Evolutionary conservation across 2,888 invertebrate genomes (phyloP), one percentile per base, ranked within the genome.

Genomic region (Andrena trimmerana): DNA sequence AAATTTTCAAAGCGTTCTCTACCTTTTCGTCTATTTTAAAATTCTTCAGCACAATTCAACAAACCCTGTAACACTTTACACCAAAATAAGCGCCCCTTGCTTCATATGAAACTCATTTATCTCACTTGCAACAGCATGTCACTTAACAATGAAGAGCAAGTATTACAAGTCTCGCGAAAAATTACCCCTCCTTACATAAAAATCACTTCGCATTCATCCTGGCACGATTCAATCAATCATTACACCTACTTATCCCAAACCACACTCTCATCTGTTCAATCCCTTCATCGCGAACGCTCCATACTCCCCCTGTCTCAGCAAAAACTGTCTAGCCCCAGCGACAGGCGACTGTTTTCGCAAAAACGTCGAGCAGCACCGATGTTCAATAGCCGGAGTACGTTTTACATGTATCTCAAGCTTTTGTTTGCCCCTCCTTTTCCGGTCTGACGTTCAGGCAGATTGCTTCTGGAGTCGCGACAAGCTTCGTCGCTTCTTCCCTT

Each of bases 401-500:
- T 50, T 71, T 52, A 48, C 62, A 42, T 57, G 50, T 27, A 52
- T 69, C 65, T 36, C 1, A 0, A 24, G 59, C 54, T 59, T 60
- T 65, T 59, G 63, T 79, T 65, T 69, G 20, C 63, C 52, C 2
- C 13, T 13, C 31, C 29, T 27, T 65, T 33, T 50, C 48, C 50
- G 29, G 16, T 48, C 27, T 10, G 54, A 27, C 42, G 36, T n/a
- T 27, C 65, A 16, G 72, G 86, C 87, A 16, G 68, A 69, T 69
- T 52, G 48, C 7, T 5, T 31, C n/a, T n/a, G 29, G 27, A 67
- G 59, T 4, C 29, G 29, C 57, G 7, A n/a, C 36, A 54, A 62
- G 7, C 71, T 62, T 78, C 60, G 27, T 20, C 60, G 59, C 7
- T 8, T 33, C 54, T 68, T 27, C 54, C 16, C 20, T 5, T 33